Percentiles rank a stretch among this genome's conserved stretches.
Conservation (phyloP, 2,113 vertebrate genomes). For the Mugil cephalus region DNA sequence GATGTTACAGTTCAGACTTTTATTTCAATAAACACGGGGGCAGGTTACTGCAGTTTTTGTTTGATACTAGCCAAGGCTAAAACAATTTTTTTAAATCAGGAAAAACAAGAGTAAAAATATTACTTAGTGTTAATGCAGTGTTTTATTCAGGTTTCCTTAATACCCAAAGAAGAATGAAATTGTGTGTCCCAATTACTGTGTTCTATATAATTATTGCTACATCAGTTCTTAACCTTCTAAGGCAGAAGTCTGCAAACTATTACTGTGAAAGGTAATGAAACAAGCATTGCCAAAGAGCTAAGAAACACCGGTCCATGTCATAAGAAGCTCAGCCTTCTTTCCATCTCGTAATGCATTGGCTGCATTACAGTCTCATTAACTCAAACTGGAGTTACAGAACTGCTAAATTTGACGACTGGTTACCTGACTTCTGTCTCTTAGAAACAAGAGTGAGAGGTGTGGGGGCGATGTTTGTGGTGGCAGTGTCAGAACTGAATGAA, state of each 20-base stretch:
- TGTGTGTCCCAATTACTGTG: background rate
- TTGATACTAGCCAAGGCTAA: background rate
- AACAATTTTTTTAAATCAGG: too few relatives aligned
- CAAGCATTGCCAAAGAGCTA: background rate
- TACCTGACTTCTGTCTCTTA: constrained; percentile 43
- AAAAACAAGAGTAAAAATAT: too few relatives aligned
- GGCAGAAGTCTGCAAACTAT: background rate
- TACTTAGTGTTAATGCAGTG: too few relatives aligned
- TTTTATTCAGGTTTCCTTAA: too few relatives aligned
- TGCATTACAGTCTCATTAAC: constrained; percentile 18
- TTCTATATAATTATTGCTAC: background rate
- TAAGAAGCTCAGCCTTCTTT: constrained; percentile 20
- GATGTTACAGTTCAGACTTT: background rate
- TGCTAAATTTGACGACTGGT: constrained; percentile 11
- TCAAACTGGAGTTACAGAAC: constrained; percentile 33
- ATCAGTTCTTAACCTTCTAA: constrained; percentile 4
- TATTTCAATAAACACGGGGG: background rate
- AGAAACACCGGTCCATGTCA: background rate
- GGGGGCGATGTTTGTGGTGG: constrained; percentile 15
- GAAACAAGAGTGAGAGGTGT: constrained; percentile 32
- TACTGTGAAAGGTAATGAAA: constrained; percentile 16
- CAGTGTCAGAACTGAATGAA: constrained; percentile 27
- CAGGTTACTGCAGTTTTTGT: background rate
- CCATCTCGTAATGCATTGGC: too few relatives aligned
- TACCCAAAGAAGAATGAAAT: too few relatives aligned